Conservation (phyloP, 2,888 invertebrate species). For the Pristionchus arcanus region DNA sequence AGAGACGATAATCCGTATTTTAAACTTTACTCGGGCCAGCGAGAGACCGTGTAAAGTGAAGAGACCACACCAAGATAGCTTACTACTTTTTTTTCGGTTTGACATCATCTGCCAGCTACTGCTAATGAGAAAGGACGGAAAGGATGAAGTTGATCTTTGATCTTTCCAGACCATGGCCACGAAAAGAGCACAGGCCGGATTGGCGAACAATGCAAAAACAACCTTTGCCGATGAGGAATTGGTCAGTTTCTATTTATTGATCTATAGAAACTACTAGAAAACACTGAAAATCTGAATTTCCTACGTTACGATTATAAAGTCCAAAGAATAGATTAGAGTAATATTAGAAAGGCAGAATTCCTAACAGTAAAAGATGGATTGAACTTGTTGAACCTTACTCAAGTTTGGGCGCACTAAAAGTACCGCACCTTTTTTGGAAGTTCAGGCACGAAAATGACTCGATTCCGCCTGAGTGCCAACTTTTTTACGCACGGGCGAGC, state of each 20-base stretch:
- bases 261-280: too few species aligned
- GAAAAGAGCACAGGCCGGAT: slow-evolving; percentile 95
- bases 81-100: slow-evolving; percentile 6
- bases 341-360: too few species aligned
- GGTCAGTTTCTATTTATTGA: slow-evolving; percentile 84
- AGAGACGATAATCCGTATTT: too few species aligned
- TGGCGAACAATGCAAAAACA: slow-evolving; percentile 96
- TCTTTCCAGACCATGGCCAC: slow-evolving; percentile 95
- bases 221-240: slow-evolving; percentile 98
- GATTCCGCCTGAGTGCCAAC: not conserved
- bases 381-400: not conserved
- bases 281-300: too few species aligned
- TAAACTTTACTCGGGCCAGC: too few species aligned
- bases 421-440: not conserved
- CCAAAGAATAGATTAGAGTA: too few species aligned
- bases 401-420: not conserved
- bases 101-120: slow-evolving; percentile 19
- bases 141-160: slow-evolving; percentile 43
- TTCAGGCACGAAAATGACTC: not conserved
- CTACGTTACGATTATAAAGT: too few species aligned
- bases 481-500: not conserved
- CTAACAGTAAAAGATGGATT: too few species aligned
- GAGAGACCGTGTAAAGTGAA: not conserved
- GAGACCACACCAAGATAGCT: not conserved
- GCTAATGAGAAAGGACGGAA: not conserved